Base-by-base conservation (phyloP, 2,888 invertebrate genomes). In the Amiota mariae region DNA sequence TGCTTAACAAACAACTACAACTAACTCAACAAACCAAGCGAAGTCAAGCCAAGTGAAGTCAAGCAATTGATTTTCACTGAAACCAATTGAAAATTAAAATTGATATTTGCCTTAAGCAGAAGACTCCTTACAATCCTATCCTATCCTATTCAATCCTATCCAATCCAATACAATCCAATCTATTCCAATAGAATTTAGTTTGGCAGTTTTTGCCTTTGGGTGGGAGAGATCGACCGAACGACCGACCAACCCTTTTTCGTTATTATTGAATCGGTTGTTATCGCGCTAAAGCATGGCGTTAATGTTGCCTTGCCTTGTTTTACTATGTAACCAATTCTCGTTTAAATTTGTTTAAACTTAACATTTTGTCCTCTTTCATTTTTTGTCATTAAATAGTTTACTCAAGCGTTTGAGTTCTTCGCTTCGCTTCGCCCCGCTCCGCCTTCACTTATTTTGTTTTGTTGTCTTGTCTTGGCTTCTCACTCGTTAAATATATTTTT, bases 61-160 rank as follows among this genome's bases (percentile, higher is more conserved):
- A 66, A 66, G 72, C 72, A 76, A 74, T 74, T 78, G 76, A 76
- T 75, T 78, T 73, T 73, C 49, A 63, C 63, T 64, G 76, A 49
- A 54, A 66, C 48, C 80, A 85, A 84, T 84, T 82, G 83, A 81
- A 85, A 82, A 82, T 85, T 82, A 80, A 85, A 85, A 85, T 84
- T 84, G 82, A 77, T 85, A 78, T 85, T 82, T 81, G 76, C 76
- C 71, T 72, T 67, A 67, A 67, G 73, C 67, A 51, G 13, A 59
- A 49, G 56, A 46, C 36, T 36, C 6, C 36, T 36, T 4, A 36
- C 36, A 36, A 36, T 36, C 36, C 9, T n/a, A 36, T 36, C 3
- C 36, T 36, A 36, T 36, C 36, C 9, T 54, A 15, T n/a, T n/a
- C n/a, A n/a, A n/a, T 54, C 15, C 54, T 54, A 15, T 54, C 15